Base-by-base conservation (phyloP, 2,888 invertebrate species). In the Nephrocerus scutellatus region DNA sequence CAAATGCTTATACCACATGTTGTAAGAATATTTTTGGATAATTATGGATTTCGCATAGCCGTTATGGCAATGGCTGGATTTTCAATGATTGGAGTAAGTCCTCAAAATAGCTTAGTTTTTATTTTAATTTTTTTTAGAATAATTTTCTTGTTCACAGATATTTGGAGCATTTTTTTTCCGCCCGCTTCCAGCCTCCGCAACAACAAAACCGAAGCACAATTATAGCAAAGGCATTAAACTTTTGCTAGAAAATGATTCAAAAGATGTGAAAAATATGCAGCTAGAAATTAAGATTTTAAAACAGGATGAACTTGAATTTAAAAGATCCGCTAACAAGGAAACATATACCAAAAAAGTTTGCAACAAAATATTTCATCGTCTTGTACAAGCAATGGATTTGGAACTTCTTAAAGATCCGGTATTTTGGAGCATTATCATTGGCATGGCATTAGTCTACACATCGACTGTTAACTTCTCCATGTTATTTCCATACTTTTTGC, bases 1-100 rank as follows among this genome's bases (percentile, higher is more conserved):
- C 82, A 84, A 60, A 80, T 82, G 62, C 59, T 82, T 43, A 79
- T 84, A 74, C 84, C 84, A 4, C 81, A 80, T 55, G 68, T 82
- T 48, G 78, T 84, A 39, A 71, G 77, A 30, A 73, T 75, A 54
- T 72, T 83, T 31, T 62, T 83, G 46, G 75, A 77, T 47, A 69
- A 74, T 50, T 82, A 76, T 60, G 78, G 78, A 31, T 84, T 77
- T 59, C 72, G 68, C 49, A 75, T 74, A 22, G 76, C 84, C 1
- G 76, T 80, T 26, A 56, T 82, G 42, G 71, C 82, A 18, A 67
- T 84, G 54, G 76, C 79, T 8, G 70, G 70, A 5, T 55, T 83
- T 30, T 76, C 82, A 40, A 70, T 82, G 40, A 74, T 77, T 51
- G 81, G 82, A 54, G 79, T 82, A 71, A 70, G 67, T 71, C 18